Percentiles rank a stretch among this genome's conserved stretches.
phyloP scores from a whole-genome alignment of 2,888 invertebrate species.

The Sthenelais limicola region DNA sequence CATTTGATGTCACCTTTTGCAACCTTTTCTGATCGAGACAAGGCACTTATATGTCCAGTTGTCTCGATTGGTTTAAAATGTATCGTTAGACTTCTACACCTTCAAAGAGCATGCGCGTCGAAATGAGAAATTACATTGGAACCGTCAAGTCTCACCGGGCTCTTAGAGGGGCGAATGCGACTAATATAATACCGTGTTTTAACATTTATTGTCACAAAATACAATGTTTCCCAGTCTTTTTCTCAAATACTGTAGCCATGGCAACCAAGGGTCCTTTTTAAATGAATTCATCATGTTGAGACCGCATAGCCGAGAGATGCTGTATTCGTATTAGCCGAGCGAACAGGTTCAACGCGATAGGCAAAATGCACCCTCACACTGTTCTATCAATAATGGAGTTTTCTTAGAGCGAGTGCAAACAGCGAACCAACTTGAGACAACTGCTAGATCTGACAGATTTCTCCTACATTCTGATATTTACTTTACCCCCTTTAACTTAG shows the following conservation, averaged over 20 bases:
- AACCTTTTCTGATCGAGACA: constrained; percentile 17
- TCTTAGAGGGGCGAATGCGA: constrained; percentile 19
- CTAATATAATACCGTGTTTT: constrained; percentile 36
- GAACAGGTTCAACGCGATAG: constrained; percentile 1
- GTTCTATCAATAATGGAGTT: constrained; percentile 20
- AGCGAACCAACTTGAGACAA: constrained; percentile 21
- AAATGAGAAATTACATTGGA: constrained; percentile 32
- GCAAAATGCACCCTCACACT: constrained; percentile 23
- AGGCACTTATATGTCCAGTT: constrained; percentile 13
- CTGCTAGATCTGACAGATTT: constrained; percentile 28
- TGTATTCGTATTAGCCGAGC: too few species aligned
- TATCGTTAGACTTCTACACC: constrained; percentile 18
- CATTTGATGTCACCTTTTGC: constrained; percentile 11
- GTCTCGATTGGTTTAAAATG: constrained; percentile 14
- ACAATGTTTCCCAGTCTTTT: constrained; percentile 35
- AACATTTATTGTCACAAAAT: constrained; percentile 31
- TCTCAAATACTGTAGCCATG: constrained; percentile 33
- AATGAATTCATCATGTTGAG: constrained; percentile 32
- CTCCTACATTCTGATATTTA: constrained; percentile 26
- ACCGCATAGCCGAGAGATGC: constrained; percentile 10
- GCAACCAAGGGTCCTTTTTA: constrained; percentile 25
- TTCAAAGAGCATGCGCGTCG: constrained; percentile 20
- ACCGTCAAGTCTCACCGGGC: constrained; percentile 26
- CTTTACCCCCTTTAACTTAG: constrained; percentile 22
- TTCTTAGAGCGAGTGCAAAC: constrained; percentile 28